These are phyloP conservation scores for Xenopus borealis DNA, from an alignment of 2,113 vertebrate species.

Conservation along the genomic window DNA sequence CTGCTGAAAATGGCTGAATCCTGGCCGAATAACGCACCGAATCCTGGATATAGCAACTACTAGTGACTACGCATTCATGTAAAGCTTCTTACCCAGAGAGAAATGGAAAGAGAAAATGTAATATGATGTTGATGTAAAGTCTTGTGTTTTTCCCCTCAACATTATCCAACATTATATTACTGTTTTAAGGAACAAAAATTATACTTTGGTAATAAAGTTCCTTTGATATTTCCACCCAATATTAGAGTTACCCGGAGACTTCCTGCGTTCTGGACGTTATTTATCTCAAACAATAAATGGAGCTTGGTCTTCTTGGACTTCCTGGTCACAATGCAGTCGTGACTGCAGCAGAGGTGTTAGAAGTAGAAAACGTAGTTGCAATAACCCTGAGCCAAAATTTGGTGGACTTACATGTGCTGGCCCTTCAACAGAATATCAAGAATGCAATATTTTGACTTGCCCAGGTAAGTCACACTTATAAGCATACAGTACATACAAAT, in stretches of 20 bases:
- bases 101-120: too few species aligned
- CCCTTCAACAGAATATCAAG: constrained; percentile 86
- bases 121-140: too few species aligned
- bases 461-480: constrained; percentile 71
- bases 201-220: too few species aligned
- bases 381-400: constrained; percentile 85
- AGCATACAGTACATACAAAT: neutral
- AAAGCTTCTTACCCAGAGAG: too few species aligned
- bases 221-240: too few species aligned
- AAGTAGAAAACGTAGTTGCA: constrained; percentile 86
- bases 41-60: too few species aligned
- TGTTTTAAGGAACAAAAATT: too few species aligned
- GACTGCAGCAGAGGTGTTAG: constrained; percentile 91
- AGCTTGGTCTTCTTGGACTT: constrained; percentile 87
- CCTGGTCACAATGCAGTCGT: constrained; percentile 92
- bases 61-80: too few species aligned
- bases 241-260: constrained; percentile 72
- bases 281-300: constrained; percentile 84
- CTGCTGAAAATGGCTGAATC: too few species aligned
- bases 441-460: constrained; percentile 92
- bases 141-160: too few species aligned
- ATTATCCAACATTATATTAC: too few species aligned
- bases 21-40: too few species aligned
- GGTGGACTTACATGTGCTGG: constrained; percentile 88
- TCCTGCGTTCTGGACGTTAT: constrained; percentile 81